Evolutionary conservation across 2,797 vertebrate genomes (phyloP).

Genomic region (Alca torda): DNA sequence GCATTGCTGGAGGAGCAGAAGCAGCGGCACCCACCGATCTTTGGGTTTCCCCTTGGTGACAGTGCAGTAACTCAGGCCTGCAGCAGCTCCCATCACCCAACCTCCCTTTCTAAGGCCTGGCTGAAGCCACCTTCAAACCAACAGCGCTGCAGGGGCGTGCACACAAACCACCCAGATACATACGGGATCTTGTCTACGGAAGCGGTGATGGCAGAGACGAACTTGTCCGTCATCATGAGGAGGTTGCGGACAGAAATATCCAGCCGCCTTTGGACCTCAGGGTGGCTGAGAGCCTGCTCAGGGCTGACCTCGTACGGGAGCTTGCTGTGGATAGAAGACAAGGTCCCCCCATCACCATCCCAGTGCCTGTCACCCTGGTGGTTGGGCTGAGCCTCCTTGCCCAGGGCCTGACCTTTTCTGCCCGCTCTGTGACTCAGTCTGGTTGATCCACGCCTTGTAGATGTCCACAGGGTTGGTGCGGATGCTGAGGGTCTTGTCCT

Average conservation of each 20-base stretch:
- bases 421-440: constrained; percentile 88
- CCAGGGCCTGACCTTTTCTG: constrained; percentile 82
- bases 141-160: rapidly evolving
- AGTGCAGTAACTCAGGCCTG: not conserved
- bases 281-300: constrained; percentile 86
- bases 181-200: constrained; percentile 90
- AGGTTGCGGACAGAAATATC: constrained; percentile 86
- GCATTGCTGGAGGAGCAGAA: rapidly evolving
- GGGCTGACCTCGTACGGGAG: constrained; percentile 89
- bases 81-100: not conserved
- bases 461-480: constrained; percentile 88
- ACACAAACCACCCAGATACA: rapidly evolving
- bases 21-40: rapidly evolving
- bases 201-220: constrained; percentile 87
- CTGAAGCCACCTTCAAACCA: not conserved
- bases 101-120: not conserved
- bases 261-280: constrained; percentile 87
- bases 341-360: not conserved
- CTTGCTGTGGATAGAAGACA: constrained; percentile 70
- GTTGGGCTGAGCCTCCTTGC: rapidly evolving
- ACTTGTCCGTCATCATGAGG: constrained; percentile 83
- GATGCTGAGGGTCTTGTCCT: constrained; percentile 81
- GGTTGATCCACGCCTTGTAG: constrained; percentile 95
- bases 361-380: rapidly evolving
- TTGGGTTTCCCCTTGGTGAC: not conserved